Conservation (phyloP, 2,888 invertebrate species). For the Andricus curvator region DNA sequence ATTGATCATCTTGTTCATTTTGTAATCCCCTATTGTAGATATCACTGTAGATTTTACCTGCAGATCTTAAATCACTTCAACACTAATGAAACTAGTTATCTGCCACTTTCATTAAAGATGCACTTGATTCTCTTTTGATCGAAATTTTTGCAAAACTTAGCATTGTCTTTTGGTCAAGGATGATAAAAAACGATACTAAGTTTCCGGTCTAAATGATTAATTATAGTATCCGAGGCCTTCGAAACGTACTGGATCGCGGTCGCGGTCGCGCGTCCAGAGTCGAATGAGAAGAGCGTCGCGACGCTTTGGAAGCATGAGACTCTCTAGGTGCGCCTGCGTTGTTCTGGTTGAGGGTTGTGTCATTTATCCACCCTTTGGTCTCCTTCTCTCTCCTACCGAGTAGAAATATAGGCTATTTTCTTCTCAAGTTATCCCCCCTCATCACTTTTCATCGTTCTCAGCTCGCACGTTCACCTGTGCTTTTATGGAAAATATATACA, state of each 20-base stretch:
- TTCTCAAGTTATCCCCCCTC: slow-evolving; percentile 34
- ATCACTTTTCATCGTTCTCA: slow-evolving; percentile 4
- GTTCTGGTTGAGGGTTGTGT: slow-evolving; percentile 37
- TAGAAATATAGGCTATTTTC: background rate
- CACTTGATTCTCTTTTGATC: too few species aligned
- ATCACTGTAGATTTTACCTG: too few species aligned
- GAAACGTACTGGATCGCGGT: slow-evolving; percentile 43
- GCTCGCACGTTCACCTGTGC: slow-evolving; percentile 12
- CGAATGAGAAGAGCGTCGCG: slow-evolving; percentile 61
- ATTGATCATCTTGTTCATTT: background rate
- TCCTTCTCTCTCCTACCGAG: slow-evolving; percentile 6
- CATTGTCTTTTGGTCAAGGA: too few species aligned
- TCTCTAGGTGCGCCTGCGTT: slow-evolving; percentile 37
- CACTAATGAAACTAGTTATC: too few species aligned
- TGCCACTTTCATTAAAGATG: too few species aligned
- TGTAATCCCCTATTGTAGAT: too few species aligned
- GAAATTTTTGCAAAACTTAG: too few species aligned
- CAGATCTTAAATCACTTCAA: too few species aligned
- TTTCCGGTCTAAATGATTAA: background rate
- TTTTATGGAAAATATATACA: background rate
- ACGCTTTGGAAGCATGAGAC: slow-evolving; percentile 45
- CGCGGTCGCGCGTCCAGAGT: slow-evolving; percentile 63
- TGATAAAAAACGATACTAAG: background rate
- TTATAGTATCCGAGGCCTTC: background rate
- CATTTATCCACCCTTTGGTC: slow-evolving; percentile 13